A percentile compares a stretch with the other conserved stretches of the same genome.
Conservation (phyloP, 2,113 vertebrate genomes). For the Cathartes aura region DNA sequence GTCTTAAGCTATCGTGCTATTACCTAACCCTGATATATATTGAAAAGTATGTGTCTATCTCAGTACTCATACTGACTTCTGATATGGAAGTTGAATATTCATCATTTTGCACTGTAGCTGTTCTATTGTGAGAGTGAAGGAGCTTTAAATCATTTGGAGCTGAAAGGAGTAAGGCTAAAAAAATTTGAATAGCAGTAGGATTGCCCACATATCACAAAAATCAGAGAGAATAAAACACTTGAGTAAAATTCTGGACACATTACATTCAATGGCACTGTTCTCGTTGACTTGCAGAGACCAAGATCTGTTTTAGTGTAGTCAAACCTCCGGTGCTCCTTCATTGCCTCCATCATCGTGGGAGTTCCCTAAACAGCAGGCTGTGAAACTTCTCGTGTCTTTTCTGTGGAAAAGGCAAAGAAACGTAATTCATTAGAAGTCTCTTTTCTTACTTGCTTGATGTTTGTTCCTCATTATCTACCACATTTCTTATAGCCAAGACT, state of each 20-base stretch:
- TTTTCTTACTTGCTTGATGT: not conserved
- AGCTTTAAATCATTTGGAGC: not conserved
- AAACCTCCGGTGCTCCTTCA: not conserved
- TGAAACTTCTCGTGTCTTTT: not conserved
- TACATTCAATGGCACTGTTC: not conserved
- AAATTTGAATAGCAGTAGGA: not conserved
- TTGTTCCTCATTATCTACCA: not conserved
- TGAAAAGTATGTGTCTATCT: conserved; percentile 14
- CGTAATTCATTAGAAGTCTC: not conserved
- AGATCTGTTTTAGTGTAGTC: not conserved
- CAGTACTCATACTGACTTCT: not conserved
- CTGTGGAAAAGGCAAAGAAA: not conserved
- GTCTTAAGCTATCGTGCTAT: conserved; percentile 61
- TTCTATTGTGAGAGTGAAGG: not conserved
- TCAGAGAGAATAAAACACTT: not conserved
- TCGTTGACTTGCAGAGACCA: not conserved
- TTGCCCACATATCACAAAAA: not conserved
- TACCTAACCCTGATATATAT: not conserved
- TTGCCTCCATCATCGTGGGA: not conserved
- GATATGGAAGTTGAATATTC: not conserved
- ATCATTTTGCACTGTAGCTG: not conserved
- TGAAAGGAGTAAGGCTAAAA: not conserved
- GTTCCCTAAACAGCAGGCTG: not conserved
- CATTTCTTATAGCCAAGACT: not conserved
- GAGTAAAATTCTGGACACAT: not conserved